These are phyloP conservation scores for Hippocampus guttulatus DNA, from an alignment of 2,113 vertebrate species.

Conservation along the genomic window DNA sequence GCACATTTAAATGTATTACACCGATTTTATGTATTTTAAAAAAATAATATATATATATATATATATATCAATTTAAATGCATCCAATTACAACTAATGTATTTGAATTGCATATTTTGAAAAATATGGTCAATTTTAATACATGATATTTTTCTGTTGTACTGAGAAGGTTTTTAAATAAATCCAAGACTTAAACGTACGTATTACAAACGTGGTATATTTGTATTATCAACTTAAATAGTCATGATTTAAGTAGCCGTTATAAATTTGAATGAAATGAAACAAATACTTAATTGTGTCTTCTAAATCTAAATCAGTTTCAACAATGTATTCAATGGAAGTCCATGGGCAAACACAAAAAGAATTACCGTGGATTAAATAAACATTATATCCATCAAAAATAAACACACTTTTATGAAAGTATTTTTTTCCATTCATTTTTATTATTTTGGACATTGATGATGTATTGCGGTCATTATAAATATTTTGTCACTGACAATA, in stretches of 20 bases:
- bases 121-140: too few species aligned
- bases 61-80: neutral
- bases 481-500: neutral
- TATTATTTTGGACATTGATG: neutral
- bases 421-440: neutral
- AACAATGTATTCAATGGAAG: neutral
- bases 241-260: too few species aligned
- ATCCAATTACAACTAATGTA: too few species aligned
- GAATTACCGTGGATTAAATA: neutral
- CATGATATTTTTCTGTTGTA: too few species aligned
- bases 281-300: neutral
- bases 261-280: too few species aligned
- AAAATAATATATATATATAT: neutral
- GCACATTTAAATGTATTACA: too few species aligned
- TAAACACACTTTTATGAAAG: neutral
- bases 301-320: neutral
- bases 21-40: neutral
- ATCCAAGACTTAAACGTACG: too few species aligned
- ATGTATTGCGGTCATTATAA: neutral
- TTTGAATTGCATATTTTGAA: too few species aligned
- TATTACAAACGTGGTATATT: too few species aligned
- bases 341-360: neutral
- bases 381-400: neutral
- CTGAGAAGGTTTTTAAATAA: too few species aligned
- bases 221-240: too few species aligned